phyloP scores from a whole-genome alignment of 2,113 vertebrate species.

The Indicator indicator region DNA sequence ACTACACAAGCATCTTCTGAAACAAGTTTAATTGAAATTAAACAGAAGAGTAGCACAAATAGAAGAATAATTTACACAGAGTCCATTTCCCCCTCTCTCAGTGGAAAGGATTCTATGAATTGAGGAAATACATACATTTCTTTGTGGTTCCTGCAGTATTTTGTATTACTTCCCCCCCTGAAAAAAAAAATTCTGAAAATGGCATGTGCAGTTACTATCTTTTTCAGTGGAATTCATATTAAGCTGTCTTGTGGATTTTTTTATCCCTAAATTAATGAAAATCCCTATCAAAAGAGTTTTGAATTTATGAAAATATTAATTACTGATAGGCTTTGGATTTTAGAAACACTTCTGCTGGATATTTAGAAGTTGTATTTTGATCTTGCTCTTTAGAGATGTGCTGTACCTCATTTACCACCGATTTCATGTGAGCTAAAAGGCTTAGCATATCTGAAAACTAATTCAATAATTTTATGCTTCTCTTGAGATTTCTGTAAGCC shows the following conservation, averaged over 20 bases:
- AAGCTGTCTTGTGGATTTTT: neutral
- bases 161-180: neutral
- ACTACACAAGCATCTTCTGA: neutral
- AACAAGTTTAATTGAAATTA: neutral
- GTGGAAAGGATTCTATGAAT: neutral
- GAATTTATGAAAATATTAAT: neutral
- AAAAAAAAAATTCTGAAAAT: neutral
- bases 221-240: neutral
- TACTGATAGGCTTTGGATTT: neutral
- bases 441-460: conserved; percentile 3
- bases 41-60: neutral
- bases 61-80: neutral
- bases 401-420: neutral
- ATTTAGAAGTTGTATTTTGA: neutral
- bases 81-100: neutral
- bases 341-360: neutral
- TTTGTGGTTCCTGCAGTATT: neutral
- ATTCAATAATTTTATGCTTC: conserved; percentile 18
- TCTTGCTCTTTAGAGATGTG: neutral
- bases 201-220: neutral
- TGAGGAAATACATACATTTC: neutral
- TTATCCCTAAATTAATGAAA: neutral
- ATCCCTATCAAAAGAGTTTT: neutral
- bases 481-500: conserved; percentile 18
- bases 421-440: conserved; percentile 8